Percentiles rank a stretch among this genome's conserved stretches.
phyloP scores from a whole-genome alignment of 1,140 invertebrate genomes.

The Papilio glaucus region DNA sequence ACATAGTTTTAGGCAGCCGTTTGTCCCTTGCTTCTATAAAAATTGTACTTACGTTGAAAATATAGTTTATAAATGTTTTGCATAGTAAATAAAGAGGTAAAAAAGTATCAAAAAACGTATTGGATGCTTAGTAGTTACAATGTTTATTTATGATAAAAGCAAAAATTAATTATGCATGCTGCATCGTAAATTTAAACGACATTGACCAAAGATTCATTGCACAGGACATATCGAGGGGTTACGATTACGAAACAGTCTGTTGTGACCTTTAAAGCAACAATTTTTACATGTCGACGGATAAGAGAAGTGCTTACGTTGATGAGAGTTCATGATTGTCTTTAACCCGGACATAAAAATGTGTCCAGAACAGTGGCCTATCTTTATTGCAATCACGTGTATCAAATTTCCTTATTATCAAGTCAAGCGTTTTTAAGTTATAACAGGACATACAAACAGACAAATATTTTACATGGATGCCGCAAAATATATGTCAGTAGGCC shows the following conservation, averaged over 20 bases:
- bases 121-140: neutral
- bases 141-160: neutral
- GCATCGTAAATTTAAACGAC: neutral
- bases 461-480: too few species aligned
- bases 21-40: too few species aligned
- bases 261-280: neutral
- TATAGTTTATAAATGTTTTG: too few species aligned
- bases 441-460: too few species aligned
- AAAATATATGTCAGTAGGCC: too few species aligned
- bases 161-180: neutral
- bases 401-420: too few species aligned
- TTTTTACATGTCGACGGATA: neutral
- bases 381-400: too few species aligned
- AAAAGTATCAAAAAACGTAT: neutral
- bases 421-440: too few species aligned
- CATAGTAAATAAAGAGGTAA: neutral
- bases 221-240: neutral
- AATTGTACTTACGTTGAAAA: too few species aligned
- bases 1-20: too few species aligned
- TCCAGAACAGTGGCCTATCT: neutral
- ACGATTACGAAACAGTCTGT: neutral
- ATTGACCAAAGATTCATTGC: constrained; percentile 7
- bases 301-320: neutral
- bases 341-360: neutral
- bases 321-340: neutral